A percentile compares a stretch with the other conserved stretches of the same genome.
Conservation (phyloP, 2,888 invertebrate species). For the Himalopsyche kuldschensis region DNA sequence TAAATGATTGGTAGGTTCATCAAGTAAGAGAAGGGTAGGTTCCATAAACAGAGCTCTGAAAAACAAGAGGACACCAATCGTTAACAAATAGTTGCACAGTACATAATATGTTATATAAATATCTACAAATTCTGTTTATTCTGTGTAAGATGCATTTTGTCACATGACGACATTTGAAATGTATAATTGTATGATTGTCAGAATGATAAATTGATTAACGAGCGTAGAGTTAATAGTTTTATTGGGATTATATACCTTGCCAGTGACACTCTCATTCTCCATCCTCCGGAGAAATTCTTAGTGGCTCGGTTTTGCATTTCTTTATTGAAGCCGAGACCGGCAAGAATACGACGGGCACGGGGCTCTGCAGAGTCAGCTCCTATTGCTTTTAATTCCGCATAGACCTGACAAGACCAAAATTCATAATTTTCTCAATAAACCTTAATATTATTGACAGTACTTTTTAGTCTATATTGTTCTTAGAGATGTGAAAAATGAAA, state of each 20-base stretch:
- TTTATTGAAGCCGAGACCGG: conserved; percentile 93
- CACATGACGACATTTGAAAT: not conserved
- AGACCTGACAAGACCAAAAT: conserved; percentile 65
- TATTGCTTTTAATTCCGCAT: conserved; percentile 92
- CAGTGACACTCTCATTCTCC: conserved; percentile 98
- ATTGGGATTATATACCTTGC: conserved; percentile 59
- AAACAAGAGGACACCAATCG: conserved; percentile 26
- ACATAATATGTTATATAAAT: not conserved
- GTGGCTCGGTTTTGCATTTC: conserved; percentile 90
- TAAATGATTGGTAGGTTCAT: conserved; percentile 99
- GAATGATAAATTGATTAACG: too few species aligned
- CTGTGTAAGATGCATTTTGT: not conserved
- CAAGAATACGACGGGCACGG: conserved; percentile 90
- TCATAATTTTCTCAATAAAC: too few species aligned
- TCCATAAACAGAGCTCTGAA: conserved; percentile 90
- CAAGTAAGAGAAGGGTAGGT: conserved; percentile 93
- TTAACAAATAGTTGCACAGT: not conserved
- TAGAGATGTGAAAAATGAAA: too few species aligned
- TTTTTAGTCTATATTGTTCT: too few species aligned
- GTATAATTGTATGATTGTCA: too few species aligned
- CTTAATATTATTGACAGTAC: too few species aligned
- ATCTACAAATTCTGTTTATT: not conserved
- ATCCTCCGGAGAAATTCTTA: conserved; percentile 90
- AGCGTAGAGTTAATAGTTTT: too few species aligned
- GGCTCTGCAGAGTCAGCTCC: conserved; percentile 98